Percentiles rank a stretch among this genome's conserved stretches.
These are phyloP conservation scores for Phoxinus dragarum DNA, from an alignment of 2,797 vertebrate species.

Conservation along the genomic window DNA sequence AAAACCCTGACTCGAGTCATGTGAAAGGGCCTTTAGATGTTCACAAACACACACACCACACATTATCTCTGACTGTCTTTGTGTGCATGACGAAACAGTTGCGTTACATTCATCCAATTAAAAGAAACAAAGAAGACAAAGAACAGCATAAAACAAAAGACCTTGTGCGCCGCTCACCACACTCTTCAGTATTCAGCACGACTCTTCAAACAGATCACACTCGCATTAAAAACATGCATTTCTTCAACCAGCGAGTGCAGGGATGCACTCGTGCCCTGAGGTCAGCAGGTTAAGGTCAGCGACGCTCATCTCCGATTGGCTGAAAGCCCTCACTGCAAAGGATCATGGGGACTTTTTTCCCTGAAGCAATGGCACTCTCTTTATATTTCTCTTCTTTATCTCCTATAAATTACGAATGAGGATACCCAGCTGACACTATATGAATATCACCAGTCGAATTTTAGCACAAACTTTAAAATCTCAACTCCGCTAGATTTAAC, in stretches of 20 bases:
- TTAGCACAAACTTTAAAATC: neutral
- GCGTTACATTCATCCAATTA: slow-evolving; percentile 24
- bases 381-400: neutral
- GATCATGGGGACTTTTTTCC: slow-evolving; percentile 13
- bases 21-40: slow-evolving; percentile 19
- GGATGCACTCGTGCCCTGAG: slow-evolving; percentile 16
- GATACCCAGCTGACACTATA: neutral
- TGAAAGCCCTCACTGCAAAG: slow-evolving; percentile 19
- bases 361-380: neutral
- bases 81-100: slow-evolving; percentile 22
- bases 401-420: slow-evolving; percentile 6
- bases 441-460: neutral
- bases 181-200: slow-evolving; percentile 15
- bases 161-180: neutral
- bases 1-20: slow-evolving; percentile 5
- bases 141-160: slow-evolving; percentile 36
- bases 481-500: neutral
- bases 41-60: slow-evolving; percentile 17
- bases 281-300: slow-evolving; percentile 32
- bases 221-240: neutral
- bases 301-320: slow-evolving; percentile 3
- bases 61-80: slow-evolving; percentile 10
- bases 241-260: neutral
- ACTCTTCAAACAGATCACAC: slow-evolving; percentile 9
- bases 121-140: slow-evolving; percentile 33